Base-by-base conservation (phyloP, 2,113 vertebrate genomes). In the Athene noctua region DNA sequence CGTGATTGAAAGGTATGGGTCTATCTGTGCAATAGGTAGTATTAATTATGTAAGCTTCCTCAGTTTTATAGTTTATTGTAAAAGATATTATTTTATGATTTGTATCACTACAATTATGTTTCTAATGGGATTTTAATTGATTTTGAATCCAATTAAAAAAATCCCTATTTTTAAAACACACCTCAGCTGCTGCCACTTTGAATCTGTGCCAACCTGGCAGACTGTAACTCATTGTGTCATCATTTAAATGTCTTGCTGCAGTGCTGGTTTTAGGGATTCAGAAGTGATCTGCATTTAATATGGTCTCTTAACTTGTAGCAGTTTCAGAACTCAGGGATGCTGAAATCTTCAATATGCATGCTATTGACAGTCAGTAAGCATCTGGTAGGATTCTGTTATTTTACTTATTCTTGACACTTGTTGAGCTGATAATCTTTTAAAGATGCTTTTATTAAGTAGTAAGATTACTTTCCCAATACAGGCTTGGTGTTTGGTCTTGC, bases 101-200 rank as follows among this genome's bases (percentile, higher is more conserved):
- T 98, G 90, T 97, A 97, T 97, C 90, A 96, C 88, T 95, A 97
- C 91, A 97, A 97, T 98, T 98, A 98, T 74, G 66, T 96, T 97
- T 98, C 90, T 98, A 98, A 97, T 98, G 84, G 93, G 87, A 96
- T 98, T 97, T 97, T 98, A 98, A 98, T 98, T 98, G 97, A 98
- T 98, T 98, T 98, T 93, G 68, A 97, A 98, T 97, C 91, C 96
- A 98, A 96, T 98, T 97, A 34, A 0, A 96, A 97, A 96, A 96
- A 96, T 96, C 80, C 58, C 92, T 97, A 88, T 96, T 97, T 98
- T 98, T 97, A 98, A 98, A 98, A 80, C 84, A 96, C 90, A 95
- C 96, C 93, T 98, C 92, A 97, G 94, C 91, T 94, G 87, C 87
- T 95, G 72, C 92, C 75, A 85, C 97, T 97, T 78, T 86, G 94